These are phyloP conservation scores for Chalcosyrphus nemorum DNA, from an alignment of 2,888 invertebrate genomes.

Conservation along the genomic window DNA sequence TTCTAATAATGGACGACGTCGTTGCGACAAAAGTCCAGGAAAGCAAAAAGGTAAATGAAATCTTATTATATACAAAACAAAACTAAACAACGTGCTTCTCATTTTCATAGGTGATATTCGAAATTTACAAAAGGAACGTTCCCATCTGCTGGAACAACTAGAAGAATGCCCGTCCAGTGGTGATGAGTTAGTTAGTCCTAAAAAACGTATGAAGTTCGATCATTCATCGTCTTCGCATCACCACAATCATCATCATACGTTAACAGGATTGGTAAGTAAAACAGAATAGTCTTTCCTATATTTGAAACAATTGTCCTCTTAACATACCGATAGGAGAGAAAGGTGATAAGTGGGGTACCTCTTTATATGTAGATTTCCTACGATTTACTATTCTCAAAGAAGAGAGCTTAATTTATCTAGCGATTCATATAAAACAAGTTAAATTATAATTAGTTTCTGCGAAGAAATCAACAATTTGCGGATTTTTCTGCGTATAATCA, in stretches of 20 bases:
- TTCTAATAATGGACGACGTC: constrained; percentile 79
- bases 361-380: too few species aligned
- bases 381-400: too few species aligned
- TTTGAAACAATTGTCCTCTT: background rate
- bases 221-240: constrained; percentile 79
- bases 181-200: constrained; percentile 86
- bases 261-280: constrained; percentile 79
- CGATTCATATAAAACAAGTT: too few species aligned
- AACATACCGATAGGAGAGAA: constrained; percentile 4
- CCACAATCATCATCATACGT: constrained; percentile 78
- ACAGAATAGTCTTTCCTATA: background rate
- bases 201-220: constrained; percentile 86
- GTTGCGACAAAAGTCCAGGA: constrained; percentile 81
- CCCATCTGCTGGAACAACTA: constrained; percentile 87
- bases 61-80: background rate
- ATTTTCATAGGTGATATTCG: constrained; percentile 84
- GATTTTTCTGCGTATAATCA: too few species aligned
- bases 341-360: too few species aligned
- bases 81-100: background rate
- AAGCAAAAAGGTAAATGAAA: constrained; percentile 76
- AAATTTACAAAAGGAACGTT: constrained; percentile 87
- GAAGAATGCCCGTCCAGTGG: constrained; percentile 88
- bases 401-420: too few species aligned
- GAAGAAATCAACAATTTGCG: too few species aligned
- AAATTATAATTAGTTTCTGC: too few species aligned